Percentiles rank a stretch among this genome's conserved stretches.
Evolutionary conservation across 1,140 invertebrate genomes (phyloP).

Genomic region (Phenacoccus solenopsis): DNA sequence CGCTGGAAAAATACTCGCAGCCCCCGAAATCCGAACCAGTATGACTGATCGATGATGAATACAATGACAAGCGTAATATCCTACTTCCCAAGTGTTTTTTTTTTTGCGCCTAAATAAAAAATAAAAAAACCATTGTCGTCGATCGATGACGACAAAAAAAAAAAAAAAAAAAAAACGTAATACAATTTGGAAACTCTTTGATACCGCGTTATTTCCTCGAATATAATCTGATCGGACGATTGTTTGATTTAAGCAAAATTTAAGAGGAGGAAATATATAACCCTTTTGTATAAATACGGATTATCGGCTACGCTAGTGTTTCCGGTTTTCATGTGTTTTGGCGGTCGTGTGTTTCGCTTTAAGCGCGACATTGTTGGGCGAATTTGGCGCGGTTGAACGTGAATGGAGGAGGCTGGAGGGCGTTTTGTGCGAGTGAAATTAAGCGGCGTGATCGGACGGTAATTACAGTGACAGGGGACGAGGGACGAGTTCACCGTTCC

Average conservation of each 20-base stretch:
- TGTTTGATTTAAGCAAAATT: constrained; percentile 3
- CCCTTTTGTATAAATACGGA: neutral
- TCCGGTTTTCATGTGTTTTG: neutral
- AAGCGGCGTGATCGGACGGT: neutral
- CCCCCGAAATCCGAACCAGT: neutral
- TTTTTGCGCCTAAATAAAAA: neutral
- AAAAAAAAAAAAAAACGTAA: neutral
- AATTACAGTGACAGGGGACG: no score
- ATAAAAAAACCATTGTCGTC: neutral
- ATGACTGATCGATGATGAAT: constrained; percentile 17
- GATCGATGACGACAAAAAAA: neutral
- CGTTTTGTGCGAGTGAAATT: neutral
- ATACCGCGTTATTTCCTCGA: constrained; percentile 1
- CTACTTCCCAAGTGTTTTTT: neutral
- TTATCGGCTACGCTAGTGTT: neutral
- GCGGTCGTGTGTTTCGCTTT: neutral
- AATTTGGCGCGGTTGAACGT: no score
- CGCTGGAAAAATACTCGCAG: constrained; percentile 5
- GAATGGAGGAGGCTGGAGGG: neutral
- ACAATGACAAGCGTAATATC: constrained; percentile 14
- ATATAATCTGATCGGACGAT: neutral
- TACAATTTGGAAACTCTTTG: constrained; percentile 17
- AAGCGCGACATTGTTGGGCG: neutral
- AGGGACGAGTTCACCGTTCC: no score
- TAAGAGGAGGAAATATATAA: neutral